Conservation (phyloP, 2,888 invertebrate species). For the Bugulina stolonifera region DNA sequence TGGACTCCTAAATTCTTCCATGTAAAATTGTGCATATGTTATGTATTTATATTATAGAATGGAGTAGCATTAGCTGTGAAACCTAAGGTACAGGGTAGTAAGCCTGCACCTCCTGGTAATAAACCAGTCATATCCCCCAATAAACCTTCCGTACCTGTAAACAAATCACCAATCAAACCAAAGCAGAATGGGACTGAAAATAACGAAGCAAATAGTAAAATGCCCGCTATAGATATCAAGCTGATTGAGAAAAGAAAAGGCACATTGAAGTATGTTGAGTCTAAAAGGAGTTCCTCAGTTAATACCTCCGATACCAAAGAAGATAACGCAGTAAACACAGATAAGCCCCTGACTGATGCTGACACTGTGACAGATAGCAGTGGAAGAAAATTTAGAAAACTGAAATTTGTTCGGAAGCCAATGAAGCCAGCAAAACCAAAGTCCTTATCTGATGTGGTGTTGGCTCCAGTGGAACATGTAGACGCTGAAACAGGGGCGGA, state of each 20-base stretch:
- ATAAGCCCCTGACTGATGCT: no score
- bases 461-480: background rate
- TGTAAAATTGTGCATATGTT: no score
- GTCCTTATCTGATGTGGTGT: background rate
- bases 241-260: background rate
- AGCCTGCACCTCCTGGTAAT: background rate
- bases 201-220: background rate
- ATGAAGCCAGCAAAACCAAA: background rate
- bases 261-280: background rate
- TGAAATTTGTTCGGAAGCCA: background rate
- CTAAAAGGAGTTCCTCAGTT: background rate
- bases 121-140: background rate
- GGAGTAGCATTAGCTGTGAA: background rate
- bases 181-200: background rate
- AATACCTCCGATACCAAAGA: background rate
- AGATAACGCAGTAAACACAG: background rate
- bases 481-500: background rate
- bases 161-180: background rate
- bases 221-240: background rate
- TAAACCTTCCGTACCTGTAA: background rate
- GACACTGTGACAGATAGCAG: background rate
- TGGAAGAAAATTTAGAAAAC: conserved; percentile 5
- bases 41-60: no score
- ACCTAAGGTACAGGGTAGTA: background rate
- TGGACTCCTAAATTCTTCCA: no score